phyloP scores from a whole-genome alignment of 2,888 invertebrate species.

The Leuctra nigra region DNA sequence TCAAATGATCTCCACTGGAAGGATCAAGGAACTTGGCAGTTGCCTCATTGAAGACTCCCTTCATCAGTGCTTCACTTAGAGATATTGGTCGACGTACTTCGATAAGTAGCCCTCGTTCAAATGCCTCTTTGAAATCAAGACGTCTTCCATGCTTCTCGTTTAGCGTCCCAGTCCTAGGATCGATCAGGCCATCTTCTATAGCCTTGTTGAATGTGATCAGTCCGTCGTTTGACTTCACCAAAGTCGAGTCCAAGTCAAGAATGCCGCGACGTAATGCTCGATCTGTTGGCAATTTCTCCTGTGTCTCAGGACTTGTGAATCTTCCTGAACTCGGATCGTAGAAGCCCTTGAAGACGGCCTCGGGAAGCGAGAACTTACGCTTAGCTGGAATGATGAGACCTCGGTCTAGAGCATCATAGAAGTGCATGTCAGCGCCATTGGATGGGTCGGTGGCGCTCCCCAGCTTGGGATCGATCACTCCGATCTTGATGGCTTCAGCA shows the following conservation, averaged over 20 bases:
- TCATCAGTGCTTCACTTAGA: conserved; percentile 72
- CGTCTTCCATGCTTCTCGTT: conserved; percentile 48
- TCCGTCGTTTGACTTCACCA: conserved; percentile 70
- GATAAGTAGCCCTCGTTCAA: conserved; percentile 73
- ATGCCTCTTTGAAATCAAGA: conserved; percentile 76
- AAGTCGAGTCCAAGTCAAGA: conserved; percentile 77
- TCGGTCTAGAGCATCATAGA: conserved; percentile 77
- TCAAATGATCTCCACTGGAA: conserved; percentile 66
- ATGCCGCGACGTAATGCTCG: conserved; percentile 78
- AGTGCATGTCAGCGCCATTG: conserved; percentile 63
- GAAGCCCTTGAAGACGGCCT: conserved; percentile 86
- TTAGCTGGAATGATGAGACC: conserved; percentile 77
- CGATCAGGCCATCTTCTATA: conserved; percentile 66
- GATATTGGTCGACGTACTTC: conserved; percentile 77
- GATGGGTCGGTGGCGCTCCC: conserved; percentile 74
- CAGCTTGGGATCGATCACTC: conserved; percentile 69
- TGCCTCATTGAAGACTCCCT: conserved; percentile 69
- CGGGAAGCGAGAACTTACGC: conserved; percentile 74
- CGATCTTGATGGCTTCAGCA: conserved; percentile 67
- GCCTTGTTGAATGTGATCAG: conserved; percentile 78
- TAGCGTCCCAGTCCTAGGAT: conserved; percentile 66
- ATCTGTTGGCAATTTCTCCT: conserved; percentile 71
- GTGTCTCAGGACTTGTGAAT: conserved; percentile 72
- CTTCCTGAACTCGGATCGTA: conserved; percentile 80
- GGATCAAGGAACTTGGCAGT: conserved; percentile 81